Conservation (phyloP, 2,113 vertebrate species). For the Poeciliopsis prolifica region DNA sequence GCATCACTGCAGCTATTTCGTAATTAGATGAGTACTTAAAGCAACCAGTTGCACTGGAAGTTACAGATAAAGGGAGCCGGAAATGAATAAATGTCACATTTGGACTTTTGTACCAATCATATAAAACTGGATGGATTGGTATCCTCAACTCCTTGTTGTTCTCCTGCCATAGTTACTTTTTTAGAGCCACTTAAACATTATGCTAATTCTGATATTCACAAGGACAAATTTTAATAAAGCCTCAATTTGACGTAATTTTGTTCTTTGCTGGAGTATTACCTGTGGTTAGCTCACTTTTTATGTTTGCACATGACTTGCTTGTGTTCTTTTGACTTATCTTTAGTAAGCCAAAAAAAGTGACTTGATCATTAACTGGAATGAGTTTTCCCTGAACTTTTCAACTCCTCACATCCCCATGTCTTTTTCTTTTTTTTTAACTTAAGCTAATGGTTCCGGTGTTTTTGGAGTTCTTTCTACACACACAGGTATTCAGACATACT, state of each 20-base stretch:
- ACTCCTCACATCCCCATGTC: conserved; percentile 70
- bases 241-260: not conserved
- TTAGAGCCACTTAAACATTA: no score
- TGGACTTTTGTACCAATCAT: not conserved
- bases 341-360: conserved; percentile 19
- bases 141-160: not conserved
- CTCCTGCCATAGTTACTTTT: no score
- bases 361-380: not conserved
- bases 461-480: conserved; percentile 16
- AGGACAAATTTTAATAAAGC: not conserved
- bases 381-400: conserved; percentile 78
- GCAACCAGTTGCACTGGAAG: no score
- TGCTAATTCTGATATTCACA: no score
- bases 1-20: not conserved
- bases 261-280: not conserved
- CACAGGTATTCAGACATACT: not conserved
- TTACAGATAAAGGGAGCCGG: no score
- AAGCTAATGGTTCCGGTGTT: conserved; percentile 57
- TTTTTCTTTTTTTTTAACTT: conserved; percentile 22
- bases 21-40: no score
- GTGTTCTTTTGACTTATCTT: not conserved
- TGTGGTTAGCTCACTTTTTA: not conserved
- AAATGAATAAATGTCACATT: not conserved
- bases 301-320: no score
- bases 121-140: not conserved